Conservation (phyloP, 1,140 invertebrate species). For the Helicoverpa zea region DNA sequence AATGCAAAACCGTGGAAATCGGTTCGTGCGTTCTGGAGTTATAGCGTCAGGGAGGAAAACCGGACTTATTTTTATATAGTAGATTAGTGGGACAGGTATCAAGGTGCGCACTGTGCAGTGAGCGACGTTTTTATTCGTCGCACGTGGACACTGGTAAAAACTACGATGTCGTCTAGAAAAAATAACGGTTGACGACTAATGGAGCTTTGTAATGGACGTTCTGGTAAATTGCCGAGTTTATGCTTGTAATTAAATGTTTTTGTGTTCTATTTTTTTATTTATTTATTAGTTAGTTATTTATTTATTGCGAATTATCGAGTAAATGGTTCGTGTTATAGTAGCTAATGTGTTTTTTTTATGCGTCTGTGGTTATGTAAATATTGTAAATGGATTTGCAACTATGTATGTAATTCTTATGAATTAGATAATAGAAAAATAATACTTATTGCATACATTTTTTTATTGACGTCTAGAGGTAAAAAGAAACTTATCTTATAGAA, state of each 20-base stretch:
- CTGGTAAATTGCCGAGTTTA: neutral
- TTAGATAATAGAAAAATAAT: too few relatives aligned
- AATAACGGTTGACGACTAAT: conserved; percentile 32
- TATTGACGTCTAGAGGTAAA: too few relatives aligned
- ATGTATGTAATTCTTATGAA: neutral
- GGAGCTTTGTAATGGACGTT: neutral
- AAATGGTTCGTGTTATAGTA: neutral
- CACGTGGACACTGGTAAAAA: conserved; percentile 45
- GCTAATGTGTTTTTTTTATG: neutral
- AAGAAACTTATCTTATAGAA: too few relatives aligned
- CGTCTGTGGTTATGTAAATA: neutral
- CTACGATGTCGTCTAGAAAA: conserved; percentile 9
- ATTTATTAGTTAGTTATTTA: neutral
- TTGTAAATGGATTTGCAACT: neutral
- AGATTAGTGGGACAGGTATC: conserved; percentile 60
- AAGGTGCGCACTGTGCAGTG: conserved; percentile 58
- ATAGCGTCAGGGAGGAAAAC: too few relatives aligned
- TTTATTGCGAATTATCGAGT: neutral
- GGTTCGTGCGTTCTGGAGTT: too few relatives aligned
- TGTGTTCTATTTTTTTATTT: neutral
- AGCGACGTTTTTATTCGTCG: conserved; percentile 57
- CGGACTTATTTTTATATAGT: too few relatives aligned
- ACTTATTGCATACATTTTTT: neutral
- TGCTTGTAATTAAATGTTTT: conserved; percentile 3
- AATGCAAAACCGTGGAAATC: too few relatives aligned